These are phyloP conservation scores for Tetrao urogallus DNA, from an alignment of 2,113 vertebrate genomes.

Conservation along the genomic window DNA sequence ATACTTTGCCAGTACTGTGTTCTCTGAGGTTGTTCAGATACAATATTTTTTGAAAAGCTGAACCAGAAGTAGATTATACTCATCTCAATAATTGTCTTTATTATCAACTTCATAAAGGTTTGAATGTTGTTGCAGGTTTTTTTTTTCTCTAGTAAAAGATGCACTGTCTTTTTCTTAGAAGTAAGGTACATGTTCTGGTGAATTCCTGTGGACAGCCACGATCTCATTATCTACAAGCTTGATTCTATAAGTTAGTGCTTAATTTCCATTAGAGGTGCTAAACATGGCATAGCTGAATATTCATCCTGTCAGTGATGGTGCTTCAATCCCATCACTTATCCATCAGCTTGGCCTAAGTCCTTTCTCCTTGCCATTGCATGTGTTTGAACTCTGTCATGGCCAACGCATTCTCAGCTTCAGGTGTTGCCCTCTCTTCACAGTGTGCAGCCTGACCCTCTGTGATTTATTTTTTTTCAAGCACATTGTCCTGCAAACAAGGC, in stretches of 20 bases:
- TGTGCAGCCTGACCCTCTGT: accelerated
- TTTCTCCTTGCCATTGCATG: background rate
- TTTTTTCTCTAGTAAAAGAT: background rate
- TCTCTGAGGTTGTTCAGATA: slow-evolving; percentile 56
- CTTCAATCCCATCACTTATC: background rate
- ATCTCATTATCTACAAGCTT: background rate
- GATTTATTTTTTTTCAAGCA: background rate
- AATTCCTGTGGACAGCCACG: background rate
- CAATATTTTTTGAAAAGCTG: slow-evolving; percentile 24
- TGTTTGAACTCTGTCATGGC: background rate
- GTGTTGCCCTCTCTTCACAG: background rate
- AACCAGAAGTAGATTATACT: slow-evolving; percentile 25
- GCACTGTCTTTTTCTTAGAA: background rate
- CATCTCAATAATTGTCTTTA: background rate
- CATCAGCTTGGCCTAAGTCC: background rate
- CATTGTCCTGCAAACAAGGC: background rate
- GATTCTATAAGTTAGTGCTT: background rate
- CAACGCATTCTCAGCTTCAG: background rate
- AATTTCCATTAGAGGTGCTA: background rate
- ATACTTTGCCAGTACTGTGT: slow-evolving; percentile 52
- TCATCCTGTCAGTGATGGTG: background rate
- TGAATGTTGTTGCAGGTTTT: background rate
- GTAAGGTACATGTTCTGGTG: background rate
- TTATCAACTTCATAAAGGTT: background rate
- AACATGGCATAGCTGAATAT: background rate